Evolutionary conservation across 2,888 invertebrate species (phyloP).

Genomic region (Agrilus cyanescens): DNA sequence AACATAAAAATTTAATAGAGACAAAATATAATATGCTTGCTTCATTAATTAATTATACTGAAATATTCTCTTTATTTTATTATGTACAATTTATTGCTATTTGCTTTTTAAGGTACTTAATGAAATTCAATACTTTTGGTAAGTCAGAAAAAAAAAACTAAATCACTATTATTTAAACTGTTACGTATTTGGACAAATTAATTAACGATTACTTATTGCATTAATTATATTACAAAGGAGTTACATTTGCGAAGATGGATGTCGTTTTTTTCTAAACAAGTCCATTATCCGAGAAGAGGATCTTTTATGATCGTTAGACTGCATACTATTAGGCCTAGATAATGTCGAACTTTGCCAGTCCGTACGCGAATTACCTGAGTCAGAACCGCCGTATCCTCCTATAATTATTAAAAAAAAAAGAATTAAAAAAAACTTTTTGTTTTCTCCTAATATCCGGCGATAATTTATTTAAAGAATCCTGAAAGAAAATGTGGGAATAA

Average conservation of each 20-base stretch:
- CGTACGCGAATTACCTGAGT: constrained; percentile 17
- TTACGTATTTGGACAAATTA: too few relatives aligned
- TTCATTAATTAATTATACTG: too few relatives aligned
- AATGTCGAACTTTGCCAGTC: constrained; percentile 16
- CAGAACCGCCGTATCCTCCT: constrained; percentile 10
- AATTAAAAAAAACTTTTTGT: too few relatives aligned
- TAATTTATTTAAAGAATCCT: neutral
- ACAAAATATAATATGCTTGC: too few relatives aligned
- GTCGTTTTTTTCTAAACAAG: constrained; percentile 40
- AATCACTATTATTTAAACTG: too few relatives aligned
- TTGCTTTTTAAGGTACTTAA: too few relatives aligned
- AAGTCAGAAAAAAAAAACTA: too few relatives aligned
- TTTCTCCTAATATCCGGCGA: neutral
- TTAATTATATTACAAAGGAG: neutral
- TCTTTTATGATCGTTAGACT: constrained; percentile 43
- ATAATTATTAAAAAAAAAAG: constrained; percentile 1
- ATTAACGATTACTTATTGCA: too few relatives aligned
- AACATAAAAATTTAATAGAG: too few relatives aligned
- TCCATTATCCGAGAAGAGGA: constrained; percentile 48
- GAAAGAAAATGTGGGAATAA: constrained; percentile 2
- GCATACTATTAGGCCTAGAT: constrained; percentile 20
- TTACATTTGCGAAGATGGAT: constrained; percentile 18
- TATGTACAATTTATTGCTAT: too few relatives aligned
- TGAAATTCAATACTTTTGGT: too few relatives aligned
- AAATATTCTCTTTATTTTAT: too few relatives aligned